Conservation (phyloP, 2,888 invertebrate species). For the Clivina fossor region DNA sequence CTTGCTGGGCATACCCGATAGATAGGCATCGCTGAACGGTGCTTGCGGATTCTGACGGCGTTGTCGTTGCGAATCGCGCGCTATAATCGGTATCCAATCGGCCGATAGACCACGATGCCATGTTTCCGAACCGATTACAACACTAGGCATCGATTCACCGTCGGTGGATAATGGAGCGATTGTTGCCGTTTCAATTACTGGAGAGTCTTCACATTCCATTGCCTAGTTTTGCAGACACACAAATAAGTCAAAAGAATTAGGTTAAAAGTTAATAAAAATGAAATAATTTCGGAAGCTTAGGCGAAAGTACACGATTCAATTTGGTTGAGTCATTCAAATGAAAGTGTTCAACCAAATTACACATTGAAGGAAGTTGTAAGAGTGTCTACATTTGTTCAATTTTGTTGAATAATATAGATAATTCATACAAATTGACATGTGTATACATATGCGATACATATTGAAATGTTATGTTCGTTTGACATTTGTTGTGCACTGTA, state of each 20-base stretch:
- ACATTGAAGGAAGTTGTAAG: too few relatives aligned
- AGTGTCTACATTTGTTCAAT: too few relatives aligned
- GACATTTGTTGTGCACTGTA: too few relatives aligned
- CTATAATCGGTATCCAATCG: slow-evolving; percentile 88
- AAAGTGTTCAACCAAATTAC: too few relatives aligned
- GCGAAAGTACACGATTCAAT: too few relatives aligned
- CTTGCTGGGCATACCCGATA: slow-evolving; percentile 87
- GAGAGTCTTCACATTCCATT: slow-evolving; percentile 54
- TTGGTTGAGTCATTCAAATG: too few relatives aligned
- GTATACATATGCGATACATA: too few relatives aligned
- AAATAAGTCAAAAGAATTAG: background rate
- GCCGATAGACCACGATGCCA: slow-evolving; percentile 67
- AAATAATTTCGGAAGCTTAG: too few relatives aligned
- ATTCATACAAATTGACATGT: too few relatives aligned
- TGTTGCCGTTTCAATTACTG: slow-evolving; percentile 40
- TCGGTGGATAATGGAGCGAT: slow-evolving; percentile 39
- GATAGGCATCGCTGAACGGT: slow-evolving; percentile 86
- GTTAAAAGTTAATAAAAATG: too few relatives aligned
- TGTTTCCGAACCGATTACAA: slow-evolving; percentile 58
- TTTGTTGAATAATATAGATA: too few relatives aligned
- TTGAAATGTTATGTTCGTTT: too few relatives aligned
- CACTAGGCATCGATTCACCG: slow-evolving; percentile 54
- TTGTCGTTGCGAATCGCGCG: slow-evolving; percentile 76
- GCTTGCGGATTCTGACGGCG: slow-evolving; percentile 59
- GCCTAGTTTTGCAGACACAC: slow-evolving; percentile 39